phyloP scores from a whole-genome alignment of 2,888 invertebrate genomes.

The Caenorhabditis sulstoni region DNA sequence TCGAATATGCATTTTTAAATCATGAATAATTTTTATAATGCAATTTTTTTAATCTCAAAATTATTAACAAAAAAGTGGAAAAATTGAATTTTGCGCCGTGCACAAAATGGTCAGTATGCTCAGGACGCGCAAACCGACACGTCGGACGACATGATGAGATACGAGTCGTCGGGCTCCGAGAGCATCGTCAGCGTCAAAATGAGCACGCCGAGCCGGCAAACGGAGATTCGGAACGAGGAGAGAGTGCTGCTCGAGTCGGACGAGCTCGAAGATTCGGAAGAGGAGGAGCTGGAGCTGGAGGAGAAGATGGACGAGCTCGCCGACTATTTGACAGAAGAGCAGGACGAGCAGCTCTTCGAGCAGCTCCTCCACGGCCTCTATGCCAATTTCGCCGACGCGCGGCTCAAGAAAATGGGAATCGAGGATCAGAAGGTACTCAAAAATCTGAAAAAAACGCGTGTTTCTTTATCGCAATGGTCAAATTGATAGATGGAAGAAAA shows the following conservation, averaged over 20 bases:
- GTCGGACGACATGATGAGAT: constrained; percentile 25
- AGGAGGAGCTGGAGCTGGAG: constrained; percentile 14
- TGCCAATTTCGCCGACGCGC: background rate
- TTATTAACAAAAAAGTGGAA: background rate
- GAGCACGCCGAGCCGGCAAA: constrained; percentile 10
- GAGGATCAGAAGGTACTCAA: constrained; percentile 14
- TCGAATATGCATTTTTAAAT: too few relatives aligned
- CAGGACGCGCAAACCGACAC: constrained; percentile 54
- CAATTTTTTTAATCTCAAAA: background rate
- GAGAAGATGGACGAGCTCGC: constrained; percentile 30
- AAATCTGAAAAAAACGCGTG: background rate
- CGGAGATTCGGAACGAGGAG: constrained; percentile 9
- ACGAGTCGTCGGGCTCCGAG: constrained; percentile 2
- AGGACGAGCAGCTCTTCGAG: constrained; percentile 16
- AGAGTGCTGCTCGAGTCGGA: background rate
- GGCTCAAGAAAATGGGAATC: constrained; percentile 23
- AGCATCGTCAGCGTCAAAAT: constrained; percentile 25
- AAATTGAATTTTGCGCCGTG: background rate
- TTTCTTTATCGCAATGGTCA: background rate
- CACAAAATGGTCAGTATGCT: background rate
- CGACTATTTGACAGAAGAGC: background rate
- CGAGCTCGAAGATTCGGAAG: background rate
- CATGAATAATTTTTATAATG: too few relatives aligned
- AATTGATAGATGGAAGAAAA: too few relatives aligned
- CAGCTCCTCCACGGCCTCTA: constrained; percentile 15